These are phyloP conservation scores for Poeciliopsis prolifica DNA, from an alignment of 2,113 vertebrate species.

Conservation along the genomic window DNA sequence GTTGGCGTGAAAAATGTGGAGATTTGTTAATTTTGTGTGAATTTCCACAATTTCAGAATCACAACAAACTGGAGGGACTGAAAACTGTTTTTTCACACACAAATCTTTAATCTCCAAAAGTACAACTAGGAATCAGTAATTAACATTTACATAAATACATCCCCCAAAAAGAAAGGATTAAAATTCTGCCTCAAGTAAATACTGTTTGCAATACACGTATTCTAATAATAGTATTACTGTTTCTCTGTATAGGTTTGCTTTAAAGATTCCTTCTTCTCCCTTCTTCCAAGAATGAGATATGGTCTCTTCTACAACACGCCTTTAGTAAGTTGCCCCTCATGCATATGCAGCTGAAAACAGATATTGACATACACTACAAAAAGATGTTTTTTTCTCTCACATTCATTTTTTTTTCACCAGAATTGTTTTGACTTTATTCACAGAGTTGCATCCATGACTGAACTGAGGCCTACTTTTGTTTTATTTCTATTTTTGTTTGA, in stretches of 20 bases:
- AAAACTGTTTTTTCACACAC: too few species aligned
- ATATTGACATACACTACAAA: not conserved
- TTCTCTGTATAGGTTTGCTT: slow-evolving; percentile 88
- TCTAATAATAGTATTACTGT: not conserved
- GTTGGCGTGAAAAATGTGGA: too few species aligned
- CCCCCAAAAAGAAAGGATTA: not conserved
- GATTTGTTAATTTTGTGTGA: too few species aligned
- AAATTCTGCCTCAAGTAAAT: not conserved
- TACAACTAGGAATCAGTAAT: not conserved
- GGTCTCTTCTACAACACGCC: slow-evolving; percentile 98
- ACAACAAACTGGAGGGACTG: too few species aligned
- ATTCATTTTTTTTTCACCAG: not conserved
- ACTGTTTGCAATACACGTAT: not conserved
- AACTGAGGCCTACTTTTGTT: too few species aligned
- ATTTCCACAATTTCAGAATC: too few species aligned
- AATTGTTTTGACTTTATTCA: not conserved
- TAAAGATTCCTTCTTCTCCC: slow-evolving; percentile 90
- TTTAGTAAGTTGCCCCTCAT: slow-evolving; percentile 81
- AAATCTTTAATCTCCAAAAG: not conserved
- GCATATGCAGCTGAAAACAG: not conserved
- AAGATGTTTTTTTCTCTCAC: not conserved
- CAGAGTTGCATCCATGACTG: too few species aligned
- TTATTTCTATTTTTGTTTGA: too few species aligned
- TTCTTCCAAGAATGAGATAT: slow-evolving; percentile 95
- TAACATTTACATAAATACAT: not conserved